A percentile compares a stretch with the other conserved stretches of the same genome.
Evolutionary conservation across 2,113 vertebrate genomes (phyloP).

Genomic region (Pelecanus crispus): DNA sequence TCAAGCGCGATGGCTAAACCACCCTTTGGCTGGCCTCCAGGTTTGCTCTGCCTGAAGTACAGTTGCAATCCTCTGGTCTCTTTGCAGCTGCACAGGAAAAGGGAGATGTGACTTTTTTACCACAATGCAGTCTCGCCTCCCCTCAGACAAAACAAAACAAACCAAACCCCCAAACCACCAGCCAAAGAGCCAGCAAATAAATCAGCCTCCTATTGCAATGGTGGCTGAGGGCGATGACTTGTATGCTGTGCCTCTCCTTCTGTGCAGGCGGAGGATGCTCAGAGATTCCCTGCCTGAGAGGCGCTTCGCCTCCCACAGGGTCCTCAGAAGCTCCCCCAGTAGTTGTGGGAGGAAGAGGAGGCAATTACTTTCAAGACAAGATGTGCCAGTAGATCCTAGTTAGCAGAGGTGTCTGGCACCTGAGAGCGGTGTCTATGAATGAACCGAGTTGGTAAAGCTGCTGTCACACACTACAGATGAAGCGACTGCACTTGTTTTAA

Average conservation of each 20-base stretch:
- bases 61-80: neutral
- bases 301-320: neutral
- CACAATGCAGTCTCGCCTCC: accelerated
- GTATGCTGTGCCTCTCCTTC: neutral
- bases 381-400: neutral
- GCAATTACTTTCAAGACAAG: neutral
- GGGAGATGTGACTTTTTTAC: neutral
- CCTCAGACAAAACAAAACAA: neutral
- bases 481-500: neutral
- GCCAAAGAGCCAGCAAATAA: neutral
- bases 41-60: neutral
- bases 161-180: neutral
- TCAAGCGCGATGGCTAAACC: neutral
- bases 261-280: neutral
- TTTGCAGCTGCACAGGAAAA: neutral
- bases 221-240: neutral
- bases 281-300: neutral
- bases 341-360: neutral
- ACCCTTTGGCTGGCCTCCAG: neutral
- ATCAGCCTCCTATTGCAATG: neutral
- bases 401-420: neutral
- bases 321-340: neutral
- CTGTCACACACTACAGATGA: neutral
- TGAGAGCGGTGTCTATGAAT: neutral
- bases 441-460: neutral